Base-by-base conservation (phyloP, 2,888 invertebrate species). In the Drosophila nr. medialis region DNA sequence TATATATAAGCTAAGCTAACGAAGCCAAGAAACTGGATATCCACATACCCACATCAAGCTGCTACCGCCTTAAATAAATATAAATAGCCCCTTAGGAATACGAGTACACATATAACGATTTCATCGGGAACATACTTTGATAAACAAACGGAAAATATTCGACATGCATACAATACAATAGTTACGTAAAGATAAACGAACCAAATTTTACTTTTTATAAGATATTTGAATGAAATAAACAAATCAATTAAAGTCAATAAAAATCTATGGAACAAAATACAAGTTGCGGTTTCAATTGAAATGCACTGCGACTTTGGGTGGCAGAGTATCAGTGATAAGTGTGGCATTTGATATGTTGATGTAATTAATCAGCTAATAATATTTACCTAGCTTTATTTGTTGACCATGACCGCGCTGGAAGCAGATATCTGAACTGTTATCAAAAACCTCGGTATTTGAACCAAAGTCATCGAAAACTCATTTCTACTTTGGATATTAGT, bases 161-260 rank as follows among this genome's bases (percentile, higher is more conserved):
- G 69, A 69, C 66, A 84, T 75, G 71, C 48, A 81, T 77, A 77
- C 55, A 48, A 77, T 59, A 72, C 72, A 77, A 77, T 81, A 78
- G 64, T 63, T 63, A 61, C 40, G 64, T 75, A 69, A 67, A 66
- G 64, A 76, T 89, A 85, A 87, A 87, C 76, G 79, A 85, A 89
- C 81, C 82, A 89, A 84, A 85, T 69, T 87, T 75, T 81, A 89
- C 72, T 87, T 85, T 80, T 87, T 89, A 84, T 85, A 85, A 87
- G 74, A 85, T 89, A 87, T 85, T 89, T 87, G 66, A 83, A 82
- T 76, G 76, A 86, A 77, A 77, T 74, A 77, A 75, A 67, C 68
- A 72, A 69, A 67, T 67, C 71, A 72, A 83, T 69, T 71, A 84
- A 69, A 72, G 64, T 82, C 79, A 80, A 82, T 82, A 82, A 82